Conservation (phyloP, 2,797 vertebrate species). For the Dermochelys coriacea region DNA sequence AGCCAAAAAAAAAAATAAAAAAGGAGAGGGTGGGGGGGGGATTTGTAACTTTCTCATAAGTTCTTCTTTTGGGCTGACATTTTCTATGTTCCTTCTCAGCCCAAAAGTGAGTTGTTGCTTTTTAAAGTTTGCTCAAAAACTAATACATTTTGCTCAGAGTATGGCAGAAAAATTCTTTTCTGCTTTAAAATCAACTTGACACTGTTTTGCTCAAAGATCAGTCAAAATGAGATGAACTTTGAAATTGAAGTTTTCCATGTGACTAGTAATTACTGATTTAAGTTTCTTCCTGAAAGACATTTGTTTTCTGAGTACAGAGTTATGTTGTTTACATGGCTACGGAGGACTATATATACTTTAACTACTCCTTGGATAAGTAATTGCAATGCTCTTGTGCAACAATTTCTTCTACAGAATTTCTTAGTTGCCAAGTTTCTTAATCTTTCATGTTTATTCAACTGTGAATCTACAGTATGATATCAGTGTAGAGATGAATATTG, state of each 20-base stretch:
- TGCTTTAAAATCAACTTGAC: neutral
- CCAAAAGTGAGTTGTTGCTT: neutral
- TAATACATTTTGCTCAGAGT: neutral
- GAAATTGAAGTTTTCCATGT: neutral
- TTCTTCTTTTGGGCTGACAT: constrained; percentile 14
- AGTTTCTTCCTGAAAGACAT: neutral
- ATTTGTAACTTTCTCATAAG: neutral
- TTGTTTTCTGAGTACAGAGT: neutral
- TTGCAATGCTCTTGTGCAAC: neutral
- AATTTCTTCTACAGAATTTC: neutral
- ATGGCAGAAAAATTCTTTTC: neutral
- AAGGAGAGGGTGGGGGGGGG: no score
- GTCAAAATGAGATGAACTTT: neutral
- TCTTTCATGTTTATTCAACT: neutral
- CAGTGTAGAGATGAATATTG: neutral
- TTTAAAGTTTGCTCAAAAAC: neutral
- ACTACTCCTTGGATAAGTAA: neutral
- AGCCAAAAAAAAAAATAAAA: no score
- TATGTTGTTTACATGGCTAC: neutral
- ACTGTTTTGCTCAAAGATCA: neutral
- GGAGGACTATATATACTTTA: neutral
- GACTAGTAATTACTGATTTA: neutral
- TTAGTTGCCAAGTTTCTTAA: neutral
- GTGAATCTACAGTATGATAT: neutral
- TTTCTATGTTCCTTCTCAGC: neutral